These are phyloP conservation scores for Ariolimax columbianus DNA, from an alignment of 2,888 invertebrate genomes.

Conservation along the genomic window DNA sequence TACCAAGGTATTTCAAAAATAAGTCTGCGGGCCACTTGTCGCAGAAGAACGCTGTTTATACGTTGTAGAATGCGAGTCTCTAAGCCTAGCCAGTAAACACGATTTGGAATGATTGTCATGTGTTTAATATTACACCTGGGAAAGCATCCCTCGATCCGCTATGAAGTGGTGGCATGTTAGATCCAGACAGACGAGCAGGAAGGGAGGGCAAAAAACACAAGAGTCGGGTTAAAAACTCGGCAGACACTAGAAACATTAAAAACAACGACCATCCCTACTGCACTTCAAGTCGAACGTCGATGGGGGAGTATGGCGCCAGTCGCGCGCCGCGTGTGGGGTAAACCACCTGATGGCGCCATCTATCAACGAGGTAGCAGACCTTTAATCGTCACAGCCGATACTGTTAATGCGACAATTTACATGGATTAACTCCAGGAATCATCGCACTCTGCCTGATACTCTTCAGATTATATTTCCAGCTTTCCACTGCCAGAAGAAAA, in stretches of 20 bases:
- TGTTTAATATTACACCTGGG: too few species aligned
- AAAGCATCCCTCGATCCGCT: too few species aligned
- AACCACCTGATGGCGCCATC: conserved; percentile 30
- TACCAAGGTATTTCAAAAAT: too few species aligned
- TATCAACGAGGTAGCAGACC: conserved; percentile 7
- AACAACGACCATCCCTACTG: background rate
- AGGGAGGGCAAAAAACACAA: background rate
- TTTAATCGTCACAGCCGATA: conserved; percentile 22
- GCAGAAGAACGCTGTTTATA: too few species aligned
- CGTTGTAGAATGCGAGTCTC: too few species aligned
- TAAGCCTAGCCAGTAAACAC: too few species aligned
- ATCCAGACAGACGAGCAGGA: background rate
- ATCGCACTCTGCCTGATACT: background rate
- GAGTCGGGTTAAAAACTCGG: background rate
- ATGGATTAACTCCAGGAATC: background rate
- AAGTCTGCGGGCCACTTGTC: too few species aligned
- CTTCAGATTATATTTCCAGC: background rate
- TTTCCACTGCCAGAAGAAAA: background rate
- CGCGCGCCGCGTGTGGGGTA: conserved; percentile 8
- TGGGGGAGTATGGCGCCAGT: conserved; percentile 22
- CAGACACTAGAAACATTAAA: conserved; percentile 22
- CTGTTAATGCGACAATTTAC: conserved; percentile 15
- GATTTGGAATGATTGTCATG: too few species aligned
- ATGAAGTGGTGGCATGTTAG: background rate
- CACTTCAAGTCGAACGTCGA: conserved; percentile 4